Percentiles rank a stretch among this genome's conserved stretches.
Conservation (phyloP, 2,888 invertebrate species). For the Troilus luridus region DNA sequence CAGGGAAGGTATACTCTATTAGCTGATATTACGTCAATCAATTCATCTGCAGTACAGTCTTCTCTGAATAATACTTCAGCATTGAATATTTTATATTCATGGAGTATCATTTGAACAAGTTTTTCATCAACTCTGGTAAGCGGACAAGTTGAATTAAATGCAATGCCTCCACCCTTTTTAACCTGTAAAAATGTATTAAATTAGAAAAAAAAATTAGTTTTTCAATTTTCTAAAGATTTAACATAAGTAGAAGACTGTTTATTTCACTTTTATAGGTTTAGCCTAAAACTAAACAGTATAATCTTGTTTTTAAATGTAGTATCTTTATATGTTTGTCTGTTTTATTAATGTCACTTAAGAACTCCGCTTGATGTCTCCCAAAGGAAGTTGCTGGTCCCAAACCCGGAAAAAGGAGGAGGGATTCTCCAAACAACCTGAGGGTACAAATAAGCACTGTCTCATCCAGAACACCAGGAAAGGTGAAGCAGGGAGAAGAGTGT, state of each 20-base stretch:
- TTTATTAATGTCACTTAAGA: too few species aligned
- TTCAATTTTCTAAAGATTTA: neutral
- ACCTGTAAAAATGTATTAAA: slow-evolving; percentile 71
- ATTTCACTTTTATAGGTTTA: slow-evolving; percentile 58
- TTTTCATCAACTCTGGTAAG: slow-evolving; percentile 95
- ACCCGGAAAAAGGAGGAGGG: too few species aligned
- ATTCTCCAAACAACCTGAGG: too few species aligned
- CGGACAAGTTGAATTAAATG: slow-evolving; percentile 96
- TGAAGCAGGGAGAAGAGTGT: too few species aligned
- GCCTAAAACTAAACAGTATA: neutral
- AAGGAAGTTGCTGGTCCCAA: too few species aligned
- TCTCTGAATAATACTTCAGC: slow-evolving; percentile 95
- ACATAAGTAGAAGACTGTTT: neutral
- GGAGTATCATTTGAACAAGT: slow-evolving; percentile 96
- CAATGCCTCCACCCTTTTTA: slow-evolving; percentile 96
- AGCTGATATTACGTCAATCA: slow-evolving; percentile 97
- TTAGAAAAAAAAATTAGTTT: neutral
- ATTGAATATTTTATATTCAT: slow-evolving; percentile 98
- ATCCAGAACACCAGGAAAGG: too few species aligned
- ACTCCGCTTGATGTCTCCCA: too few species aligned
- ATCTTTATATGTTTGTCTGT: too few species aligned
- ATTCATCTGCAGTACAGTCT: slow-evolving; percentile 94
- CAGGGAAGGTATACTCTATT: slow-evolving; percentile 97
- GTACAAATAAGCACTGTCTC: too few species aligned
- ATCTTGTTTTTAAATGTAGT: too few species aligned